Conservation (phyloP, 1,140 invertebrate species). For the Battus philenor region DNA sequence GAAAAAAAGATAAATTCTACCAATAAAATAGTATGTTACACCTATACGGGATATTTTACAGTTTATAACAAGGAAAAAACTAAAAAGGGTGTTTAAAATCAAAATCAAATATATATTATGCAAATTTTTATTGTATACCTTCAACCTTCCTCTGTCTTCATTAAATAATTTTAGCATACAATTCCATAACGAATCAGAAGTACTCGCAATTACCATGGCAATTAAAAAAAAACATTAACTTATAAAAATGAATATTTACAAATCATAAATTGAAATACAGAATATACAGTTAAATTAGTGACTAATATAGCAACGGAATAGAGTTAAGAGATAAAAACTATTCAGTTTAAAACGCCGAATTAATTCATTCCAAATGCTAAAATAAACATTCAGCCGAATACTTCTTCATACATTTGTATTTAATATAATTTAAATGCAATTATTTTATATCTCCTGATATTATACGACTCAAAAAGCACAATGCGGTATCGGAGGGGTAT, state of each 20-base stretch:
- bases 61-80: too few species aligned
- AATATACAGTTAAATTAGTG: constrained; percentile 74
- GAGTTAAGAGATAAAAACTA: constrained; percentile 43
- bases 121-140: constrained; percentile 72
- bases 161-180: constrained; percentile 66
- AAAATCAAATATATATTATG: constrained; percentile 59
- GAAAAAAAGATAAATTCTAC: too few species aligned
- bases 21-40: too few species aligned
- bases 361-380: constrained; percentile 17
- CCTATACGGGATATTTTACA: too few species aligned
- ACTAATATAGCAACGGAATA: constrained; percentile 64
- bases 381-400: constrained; percentile 13
- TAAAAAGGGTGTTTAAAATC: too few species aligned
- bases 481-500: constrained; percentile 13
- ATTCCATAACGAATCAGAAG: constrained; percentile 55
- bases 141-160: constrained; percentile 52
- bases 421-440: constrained; percentile 15
- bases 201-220: constrained; percentile 68
- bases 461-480: constrained; percentile 16
- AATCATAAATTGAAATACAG: constrained; percentile 65
- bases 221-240: constrained; percentile 70
- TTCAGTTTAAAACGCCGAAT: constrained; percentile 40
- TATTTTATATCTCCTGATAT: constrained; percentile 26
- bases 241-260: constrained; percentile 65
- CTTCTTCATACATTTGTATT: constrained; percentile 1